Evolutionary conservation across 2,113 vertebrate genomes (phyloP).

Genomic region (Donacobius atricapilla): DNA sequence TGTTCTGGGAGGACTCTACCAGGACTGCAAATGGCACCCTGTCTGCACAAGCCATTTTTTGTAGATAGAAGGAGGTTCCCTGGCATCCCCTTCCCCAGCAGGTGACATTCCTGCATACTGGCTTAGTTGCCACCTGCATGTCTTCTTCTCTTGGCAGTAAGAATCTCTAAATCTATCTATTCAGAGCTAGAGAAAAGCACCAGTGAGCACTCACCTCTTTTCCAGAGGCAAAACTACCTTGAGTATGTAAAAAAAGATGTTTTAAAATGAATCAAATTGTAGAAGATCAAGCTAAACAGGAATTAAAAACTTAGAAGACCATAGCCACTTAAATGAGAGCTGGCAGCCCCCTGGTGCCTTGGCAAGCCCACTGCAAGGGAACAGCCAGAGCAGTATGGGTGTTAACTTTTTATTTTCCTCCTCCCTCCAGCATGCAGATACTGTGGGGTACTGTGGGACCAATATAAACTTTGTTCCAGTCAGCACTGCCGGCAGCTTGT

Average conservation of each 20-base stretch:
- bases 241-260: background rate
- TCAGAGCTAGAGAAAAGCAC: background rate
- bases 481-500: conserved; percentile 89
- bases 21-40: background rate
- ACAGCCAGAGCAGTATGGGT: background rate
- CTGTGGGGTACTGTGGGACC: conserved; percentile 87
- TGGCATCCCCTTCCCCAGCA: background rate
- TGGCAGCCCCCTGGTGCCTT: background rate
- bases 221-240: background rate
- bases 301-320: background rate
- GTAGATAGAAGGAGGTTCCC: background rate
- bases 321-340: background rate
- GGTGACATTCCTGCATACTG: background rate
- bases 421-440: conserved; percentile 85
- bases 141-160: background rate
- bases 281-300: background rate
- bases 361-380: background rate
- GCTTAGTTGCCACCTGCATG: background rate
- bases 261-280: background rate
- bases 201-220: background rate
- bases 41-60: background rate
- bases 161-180: background rate
- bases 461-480: conserved; percentile 88
- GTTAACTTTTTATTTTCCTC: conserved; percentile 16
- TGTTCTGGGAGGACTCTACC: background rate